A percentile compares a stretch with the other conserved stretches of the same genome.
Conservation (phyloP, 2,113 vertebrate species). For the Galeopterus variegatus region DNA sequence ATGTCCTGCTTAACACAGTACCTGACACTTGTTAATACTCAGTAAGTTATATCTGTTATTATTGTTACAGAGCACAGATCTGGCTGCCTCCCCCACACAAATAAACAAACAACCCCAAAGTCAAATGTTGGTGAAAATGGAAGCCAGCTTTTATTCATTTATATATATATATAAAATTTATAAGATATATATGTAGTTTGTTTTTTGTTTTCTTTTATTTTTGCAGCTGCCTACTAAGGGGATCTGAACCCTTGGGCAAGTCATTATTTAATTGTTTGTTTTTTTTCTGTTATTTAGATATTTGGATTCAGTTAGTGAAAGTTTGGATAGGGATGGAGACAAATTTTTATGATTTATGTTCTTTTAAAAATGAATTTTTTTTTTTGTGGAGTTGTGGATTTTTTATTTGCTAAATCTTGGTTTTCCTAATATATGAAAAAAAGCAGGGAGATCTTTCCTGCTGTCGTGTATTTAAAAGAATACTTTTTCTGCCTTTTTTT, state of each 20-base stretch:
- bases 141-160: no score
- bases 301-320: not conserved
- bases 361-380: slow-evolving; percentile 19
- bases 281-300: not conserved
- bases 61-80: not conserved
- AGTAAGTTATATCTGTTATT: not conserved
- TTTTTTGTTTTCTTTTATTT: no score
- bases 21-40: not conserved
- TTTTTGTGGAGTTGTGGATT: not conserved
- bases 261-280: slow-evolving; percentile 43
- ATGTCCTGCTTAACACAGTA: not conserved
- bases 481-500: not conserved
- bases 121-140: no score
- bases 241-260: not conserved
- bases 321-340: not conserved
- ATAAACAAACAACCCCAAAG: no score
- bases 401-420: not conserved
- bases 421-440: not conserved
- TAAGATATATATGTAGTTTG: no score
- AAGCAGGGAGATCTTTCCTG: not conserved
- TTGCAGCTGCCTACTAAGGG: no score
- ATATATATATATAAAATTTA: no score
- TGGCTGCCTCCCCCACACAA: no score
- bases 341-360: not conserved
- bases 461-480: not conserved